These are phyloP conservation scores for Oreochromis grahami DNA, from an alignment of 2,797 vertebrate genomes.

Conservation along the genomic window DNA sequence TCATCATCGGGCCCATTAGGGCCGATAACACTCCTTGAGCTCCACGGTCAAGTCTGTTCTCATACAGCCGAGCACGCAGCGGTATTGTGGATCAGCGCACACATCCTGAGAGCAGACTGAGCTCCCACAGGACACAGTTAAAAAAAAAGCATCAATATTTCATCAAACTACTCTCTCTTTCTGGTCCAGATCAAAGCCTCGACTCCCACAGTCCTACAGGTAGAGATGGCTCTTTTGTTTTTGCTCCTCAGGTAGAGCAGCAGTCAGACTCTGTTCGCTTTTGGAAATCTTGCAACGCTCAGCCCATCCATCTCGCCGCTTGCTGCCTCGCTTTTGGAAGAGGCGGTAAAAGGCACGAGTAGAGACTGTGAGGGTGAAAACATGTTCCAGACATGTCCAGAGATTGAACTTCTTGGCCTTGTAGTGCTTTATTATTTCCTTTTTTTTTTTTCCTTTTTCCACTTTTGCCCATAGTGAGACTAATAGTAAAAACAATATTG, in stretches of 20 bases:
- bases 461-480: neutral
- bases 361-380: slow-evolving; percentile 50
- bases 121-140: slow-evolving; percentile 75
- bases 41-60: slow-evolving; percentile 50
- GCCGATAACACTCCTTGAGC: slow-evolving; percentile 58
- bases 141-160: slow-evolving; percentile 81
- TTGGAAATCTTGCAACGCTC: slow-evolving; percentile 53
- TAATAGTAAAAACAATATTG: slow-evolving; percentile 8
- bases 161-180: slow-evolving; percentile 78
- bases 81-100: slow-evolving; percentile 50
- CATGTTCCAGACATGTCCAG: slow-evolving; percentile 55
- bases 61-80: slow-evolving; percentile 34
- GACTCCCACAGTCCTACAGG: slow-evolving; percentile 74
- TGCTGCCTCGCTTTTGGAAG: slow-evolving; percentile 32
- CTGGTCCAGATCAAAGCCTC: slow-evolving; percentile 77
- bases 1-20: slow-evolving; percentile 69
- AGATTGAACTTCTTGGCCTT: slow-evolving; percentile 52
- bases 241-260: slow-evolving; percentile 70
- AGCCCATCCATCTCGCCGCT: slow-evolving; percentile 51
- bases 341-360: slow-evolving; percentile 38
- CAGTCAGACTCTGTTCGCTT: slow-evolving; percentile 59
- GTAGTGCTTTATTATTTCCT: slow-evolving; percentile 31
- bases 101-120: slow-evolving; percentile 65
- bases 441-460: neutral
- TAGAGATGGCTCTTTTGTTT: slow-evolving; percentile 76